phyloP scores from a whole-genome alignment of 2,113 vertebrate species.

The Choloepus hoffmanni region DNA sequence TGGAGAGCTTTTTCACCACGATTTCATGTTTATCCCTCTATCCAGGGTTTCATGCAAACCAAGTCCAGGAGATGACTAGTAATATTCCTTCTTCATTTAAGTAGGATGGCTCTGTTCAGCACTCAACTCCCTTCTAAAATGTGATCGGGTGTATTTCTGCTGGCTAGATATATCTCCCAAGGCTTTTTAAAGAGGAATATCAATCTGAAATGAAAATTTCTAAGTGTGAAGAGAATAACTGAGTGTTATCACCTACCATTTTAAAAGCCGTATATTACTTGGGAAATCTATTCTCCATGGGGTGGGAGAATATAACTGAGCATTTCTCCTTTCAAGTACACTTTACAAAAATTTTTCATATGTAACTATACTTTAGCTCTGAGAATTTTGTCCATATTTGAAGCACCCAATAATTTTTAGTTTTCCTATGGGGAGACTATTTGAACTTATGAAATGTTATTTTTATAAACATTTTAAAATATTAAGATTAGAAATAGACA shows the following conservation, averaged over 20 bases:
- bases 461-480: slow-evolving; percentile 2
- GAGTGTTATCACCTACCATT: background rate
- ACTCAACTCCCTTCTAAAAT: background rate
- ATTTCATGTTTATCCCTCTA: background rate
- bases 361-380: background rate
- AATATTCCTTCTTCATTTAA: background rate
- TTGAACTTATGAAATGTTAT: slow-evolving; percentile 20
- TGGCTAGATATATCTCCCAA: background rate
- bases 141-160: background rate
- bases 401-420: slow-evolving; percentile 44
- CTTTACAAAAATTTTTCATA: background rate
- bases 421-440: background rate
- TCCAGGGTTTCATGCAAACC: background rate
- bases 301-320: background rate
- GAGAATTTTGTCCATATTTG: background rate
- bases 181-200: background rate
- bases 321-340: slow-evolving; percentile 35
- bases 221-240: slow-evolving; percentile 7
- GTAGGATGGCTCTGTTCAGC: background rate
- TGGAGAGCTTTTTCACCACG: background rate
- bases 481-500: slow-evolving; percentile 11
- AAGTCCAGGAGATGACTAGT: background rate
- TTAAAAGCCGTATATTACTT: background rate
- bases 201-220: slow-evolving; percentile 57
- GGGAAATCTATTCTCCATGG: background rate